Conservation (phyloP, 2,797 vertebrate species). For the Diceros bicornis region DNA sequence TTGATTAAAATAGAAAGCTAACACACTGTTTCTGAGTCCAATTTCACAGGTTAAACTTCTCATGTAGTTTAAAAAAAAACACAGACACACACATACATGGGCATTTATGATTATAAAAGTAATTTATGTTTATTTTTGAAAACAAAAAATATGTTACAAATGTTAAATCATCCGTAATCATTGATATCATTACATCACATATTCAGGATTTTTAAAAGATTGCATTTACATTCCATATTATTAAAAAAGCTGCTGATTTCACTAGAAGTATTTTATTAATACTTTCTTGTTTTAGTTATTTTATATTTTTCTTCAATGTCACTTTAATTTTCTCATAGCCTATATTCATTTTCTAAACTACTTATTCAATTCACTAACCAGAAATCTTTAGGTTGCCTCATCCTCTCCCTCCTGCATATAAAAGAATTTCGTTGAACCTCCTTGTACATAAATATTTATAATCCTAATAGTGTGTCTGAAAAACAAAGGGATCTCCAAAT, state of each 20-base stretch:
- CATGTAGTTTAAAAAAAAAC: not conserved
- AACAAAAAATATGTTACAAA: not conserved
- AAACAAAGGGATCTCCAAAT: not conserved
- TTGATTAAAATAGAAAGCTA: not conserved
- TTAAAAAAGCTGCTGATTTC: not conserved
- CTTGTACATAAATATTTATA: not conserved
- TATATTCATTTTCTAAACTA: not conserved
- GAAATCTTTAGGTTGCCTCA: not conserved
- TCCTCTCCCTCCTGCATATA: not conserved
- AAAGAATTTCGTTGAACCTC: not conserved
- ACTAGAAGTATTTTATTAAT: conserved; percentile 5
- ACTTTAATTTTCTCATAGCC: not conserved
- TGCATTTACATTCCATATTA: not conserved
- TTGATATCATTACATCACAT: not conserved
- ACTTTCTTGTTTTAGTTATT: conserved; percentile 10
- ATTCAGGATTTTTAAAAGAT: not conserved
- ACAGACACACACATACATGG: rapidly evolving
- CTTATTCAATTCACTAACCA: not conserved
- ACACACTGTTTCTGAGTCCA: not conserved
- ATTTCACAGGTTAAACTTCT: not conserved
- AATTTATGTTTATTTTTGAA: not conserved
- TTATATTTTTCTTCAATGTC: not conserved
- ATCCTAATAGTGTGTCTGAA: not conserved
- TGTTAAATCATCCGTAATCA: not conserved
- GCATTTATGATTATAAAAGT: not conserved